Conservation (phyloP, 30 jellyfish, hydroid and myxozoan genomes). For the Aurelia aurita region DNA sequence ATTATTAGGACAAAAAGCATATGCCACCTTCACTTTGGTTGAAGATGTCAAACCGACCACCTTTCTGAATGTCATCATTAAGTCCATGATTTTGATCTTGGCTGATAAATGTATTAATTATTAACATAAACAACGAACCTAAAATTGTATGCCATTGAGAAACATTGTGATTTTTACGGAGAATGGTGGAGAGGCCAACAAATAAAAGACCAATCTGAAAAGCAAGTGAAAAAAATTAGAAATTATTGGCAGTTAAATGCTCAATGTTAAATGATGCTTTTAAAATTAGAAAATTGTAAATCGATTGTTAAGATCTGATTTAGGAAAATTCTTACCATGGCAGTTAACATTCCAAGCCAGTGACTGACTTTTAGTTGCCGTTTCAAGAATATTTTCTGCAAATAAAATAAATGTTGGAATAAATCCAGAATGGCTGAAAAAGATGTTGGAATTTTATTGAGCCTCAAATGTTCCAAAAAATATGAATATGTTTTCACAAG, state of each 20-base stretch:
- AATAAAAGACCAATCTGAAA: constrained; percentile 76
- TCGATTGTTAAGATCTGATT: no score
- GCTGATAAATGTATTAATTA: no score
- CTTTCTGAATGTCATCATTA: no score
- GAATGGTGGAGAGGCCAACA: constrained; percentile 79
- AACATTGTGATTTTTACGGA: constrained; percentile 72
- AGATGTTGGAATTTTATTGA: background rate
- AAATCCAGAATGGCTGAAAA: no score
- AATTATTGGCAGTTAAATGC: no score
- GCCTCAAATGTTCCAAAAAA: background rate
- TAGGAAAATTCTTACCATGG: constrained; percentile 63
- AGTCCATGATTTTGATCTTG: no score
- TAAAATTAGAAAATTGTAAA: no score
- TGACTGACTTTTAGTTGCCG: constrained; percentile 61
- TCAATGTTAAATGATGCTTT: no score
- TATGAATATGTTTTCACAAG: no score
- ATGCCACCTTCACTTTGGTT: no score
- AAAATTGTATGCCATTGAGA: constrained; percentile 90
- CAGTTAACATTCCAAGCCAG: constrained; percentile 83
- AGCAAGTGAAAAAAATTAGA: background rate
- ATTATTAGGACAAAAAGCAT: no score
- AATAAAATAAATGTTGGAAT: background rate
- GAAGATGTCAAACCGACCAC: no score
- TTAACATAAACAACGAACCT: constrained; percentile 26
- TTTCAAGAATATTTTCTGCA: constrained; percentile 75